Conservation (phyloP, 2,113 vertebrate genomes). For the Boleophthalmus pectinirostris region DNA sequence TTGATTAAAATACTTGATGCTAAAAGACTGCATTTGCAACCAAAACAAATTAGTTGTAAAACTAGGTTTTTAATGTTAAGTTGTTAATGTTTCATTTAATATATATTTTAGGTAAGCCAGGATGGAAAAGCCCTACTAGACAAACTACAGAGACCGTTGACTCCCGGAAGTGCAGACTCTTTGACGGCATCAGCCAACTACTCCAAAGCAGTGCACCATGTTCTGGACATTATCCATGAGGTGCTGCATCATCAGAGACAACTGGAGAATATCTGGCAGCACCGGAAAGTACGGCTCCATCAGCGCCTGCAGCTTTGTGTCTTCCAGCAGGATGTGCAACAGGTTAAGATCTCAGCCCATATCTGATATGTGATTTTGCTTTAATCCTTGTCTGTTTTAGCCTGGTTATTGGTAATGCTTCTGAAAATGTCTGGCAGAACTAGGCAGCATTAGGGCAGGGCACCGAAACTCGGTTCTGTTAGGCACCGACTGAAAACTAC, state of each 20-base stretch:
- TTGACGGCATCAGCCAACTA: conserved; percentile 96
- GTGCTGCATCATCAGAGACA: conserved; percentile 97
- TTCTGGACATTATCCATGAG: conserved; percentile 95
- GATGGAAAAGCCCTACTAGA: conserved; percentile 96
- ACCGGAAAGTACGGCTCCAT: conserved; percentile 97
- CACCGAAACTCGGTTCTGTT: too few species aligned
- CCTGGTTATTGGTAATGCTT: background rate
- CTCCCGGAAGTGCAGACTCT: conserved; percentile 92
- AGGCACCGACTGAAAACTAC: too few species aligned
- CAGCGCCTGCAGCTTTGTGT: conserved; percentile 96
- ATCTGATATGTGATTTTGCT: background rate
- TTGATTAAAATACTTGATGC: background rate
- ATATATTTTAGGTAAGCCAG: conserved; percentile 89
- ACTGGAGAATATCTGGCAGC: conserved; percentile 98
- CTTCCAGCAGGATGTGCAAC: conserved; percentile 98
- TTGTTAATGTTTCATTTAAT: too few species aligned
- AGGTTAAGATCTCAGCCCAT: conserved; percentile 75
- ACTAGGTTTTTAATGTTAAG: too few species aligned
- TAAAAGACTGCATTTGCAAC: too few species aligned
- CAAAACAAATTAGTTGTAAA: too few species aligned
- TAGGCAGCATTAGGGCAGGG: background rate
- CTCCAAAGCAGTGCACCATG: conserved; percentile 96
- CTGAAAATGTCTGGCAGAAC: background rate
- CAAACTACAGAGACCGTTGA: conserved; percentile 95
- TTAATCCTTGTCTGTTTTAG: background rate